Evolutionary conservation across 2,797 vertebrate species (phyloP), one percentile per base, ranked within the genome.

Genomic region (Chaenodraco wilsoni): DNA sequence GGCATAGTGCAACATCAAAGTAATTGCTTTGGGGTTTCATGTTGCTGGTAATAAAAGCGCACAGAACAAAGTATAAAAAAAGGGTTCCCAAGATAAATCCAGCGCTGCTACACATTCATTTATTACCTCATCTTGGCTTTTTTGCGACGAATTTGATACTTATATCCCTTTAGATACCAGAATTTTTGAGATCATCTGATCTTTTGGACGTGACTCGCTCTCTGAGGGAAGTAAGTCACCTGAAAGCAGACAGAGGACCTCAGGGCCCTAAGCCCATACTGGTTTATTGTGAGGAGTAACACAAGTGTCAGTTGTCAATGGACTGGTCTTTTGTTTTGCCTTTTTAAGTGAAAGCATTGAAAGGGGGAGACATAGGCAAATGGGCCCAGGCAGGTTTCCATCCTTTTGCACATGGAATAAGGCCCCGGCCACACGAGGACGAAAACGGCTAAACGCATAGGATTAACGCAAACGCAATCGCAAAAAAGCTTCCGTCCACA

Each of bases 1-100:
- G 40, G 11, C 23, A 49, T 21, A 57, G 23, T 21, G 9, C 45
- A 11, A 59, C 27, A 52, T 54, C 66, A 64, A 54, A 59, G n/a
- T 33, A 10, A 65, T 33, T n/a, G 46, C 54, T 65, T 23, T 13
- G 10, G 33, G 23, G 23, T 33, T 51, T 59, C 14, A 44, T 50
- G 21, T 33, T 33, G 3, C 33, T 59, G 23, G 19, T 17, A 43
- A 51, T 55, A 40, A 55, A 56, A 56, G 31, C 11, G 1, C 14
- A 23, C n/a, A 27, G 6, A 57, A 52, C 3, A 9, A 73, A 65
- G 54, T 37, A 4, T n/a, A 10, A 23, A 58, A 49, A 52, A 15
- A 40, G 49, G 14, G 3, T 46, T 37, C n/a, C 45, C 45, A 44
- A 50, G 8, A 73, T 40, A 46, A 46, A n/a, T 19, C 27, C 33